Evolutionary conservation across 1,140 invertebrate species (phyloP).

Genomic region (Zaprionus africanus): DNA sequence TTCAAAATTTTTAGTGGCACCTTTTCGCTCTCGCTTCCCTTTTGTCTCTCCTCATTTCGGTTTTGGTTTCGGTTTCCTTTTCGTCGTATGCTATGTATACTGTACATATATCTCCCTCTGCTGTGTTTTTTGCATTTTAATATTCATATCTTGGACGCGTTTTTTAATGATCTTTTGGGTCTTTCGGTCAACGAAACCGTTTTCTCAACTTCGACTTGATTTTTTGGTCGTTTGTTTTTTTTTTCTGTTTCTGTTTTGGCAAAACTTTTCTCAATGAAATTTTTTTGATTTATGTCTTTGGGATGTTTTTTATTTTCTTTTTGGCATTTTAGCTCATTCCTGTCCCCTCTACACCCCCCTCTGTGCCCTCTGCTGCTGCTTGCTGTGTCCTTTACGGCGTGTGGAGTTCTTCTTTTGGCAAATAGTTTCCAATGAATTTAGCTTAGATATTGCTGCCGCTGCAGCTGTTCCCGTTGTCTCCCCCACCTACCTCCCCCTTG

Average conservation of each 20-base stretch:
- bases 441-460: slow-evolving; percentile 60
- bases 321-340: background rate
- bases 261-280: slow-evolving; percentile 83
- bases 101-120: slow-evolving; percentile 11
- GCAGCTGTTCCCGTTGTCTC: slow-evolving; percentile 22
- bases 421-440: slow-evolving; percentile 83
- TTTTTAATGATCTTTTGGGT: slow-evolving; percentile 49
- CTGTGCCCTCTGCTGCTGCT: slow-evolving; percentile 9
- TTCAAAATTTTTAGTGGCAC: slow-evolving; percentile 83
- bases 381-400: slow-evolving; percentile 36
- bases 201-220: slow-evolving; percentile 23
- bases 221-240: background rate
- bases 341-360: background rate
- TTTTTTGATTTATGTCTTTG: slow-evolving; percentile 79
- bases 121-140: slow-evolving; percentile 52
- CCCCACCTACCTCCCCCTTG: background rate
- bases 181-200: slow-evolving; percentile 40
- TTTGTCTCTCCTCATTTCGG: slow-evolving; percentile 9
- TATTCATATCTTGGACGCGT: slow-evolving; percentile 50
- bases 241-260: slow-evolving; percentile 33
- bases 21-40: slow-evolving; percentile 53
- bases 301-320: slow-evolving; percentile 34
- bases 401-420: slow-evolving; percentile 45
- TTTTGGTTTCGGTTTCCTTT: slow-evolving; percentile 17
- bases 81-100: slow-evolving; percentile 8